A percentile compares a stretch with the other conserved stretches of the same genome.
Evolutionary conservation across 2,797 vertebrate species (phyloP).

Genomic region (Dermochelys coriacea): DNA sequence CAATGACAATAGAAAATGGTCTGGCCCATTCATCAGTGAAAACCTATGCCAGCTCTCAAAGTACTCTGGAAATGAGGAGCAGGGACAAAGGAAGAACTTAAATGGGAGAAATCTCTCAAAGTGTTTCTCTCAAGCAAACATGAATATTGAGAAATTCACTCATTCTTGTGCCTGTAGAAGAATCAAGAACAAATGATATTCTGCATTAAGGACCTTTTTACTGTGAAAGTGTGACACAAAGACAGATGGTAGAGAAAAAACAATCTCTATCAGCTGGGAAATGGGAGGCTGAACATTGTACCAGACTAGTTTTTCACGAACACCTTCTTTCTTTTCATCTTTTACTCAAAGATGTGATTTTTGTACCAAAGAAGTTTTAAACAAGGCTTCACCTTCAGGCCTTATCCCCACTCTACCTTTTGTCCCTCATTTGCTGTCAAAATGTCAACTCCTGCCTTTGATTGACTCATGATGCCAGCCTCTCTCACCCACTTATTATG

Average conservation of each 20-base stretch:
- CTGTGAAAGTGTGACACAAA: neutral
- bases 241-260: too few species aligned
- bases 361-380: neutral
- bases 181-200: neutral
- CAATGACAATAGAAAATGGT: neutral
- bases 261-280: neutral
- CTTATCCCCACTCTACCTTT: neutral
- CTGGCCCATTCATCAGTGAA: neutral
- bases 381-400: neutral
- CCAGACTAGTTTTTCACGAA: neutral
- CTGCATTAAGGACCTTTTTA: neutral
- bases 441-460: too few species aligned
- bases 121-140: neutral
- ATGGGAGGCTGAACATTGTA: neutral
- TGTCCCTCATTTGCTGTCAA: too few species aligned
- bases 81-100: neutral
- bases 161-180: neutral
- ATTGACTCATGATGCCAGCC: too few species aligned
- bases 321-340: neutral
- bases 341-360: neutral
- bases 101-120: neutral
- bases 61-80: neutral
- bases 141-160: neutral
- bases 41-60: neutral
- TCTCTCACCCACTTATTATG: too few species aligned